These are phyloP conservation scores for Coelinius sp. DNA, from an alignment of 2,888 invertebrate species.

Conservation along the genomic window DNA sequence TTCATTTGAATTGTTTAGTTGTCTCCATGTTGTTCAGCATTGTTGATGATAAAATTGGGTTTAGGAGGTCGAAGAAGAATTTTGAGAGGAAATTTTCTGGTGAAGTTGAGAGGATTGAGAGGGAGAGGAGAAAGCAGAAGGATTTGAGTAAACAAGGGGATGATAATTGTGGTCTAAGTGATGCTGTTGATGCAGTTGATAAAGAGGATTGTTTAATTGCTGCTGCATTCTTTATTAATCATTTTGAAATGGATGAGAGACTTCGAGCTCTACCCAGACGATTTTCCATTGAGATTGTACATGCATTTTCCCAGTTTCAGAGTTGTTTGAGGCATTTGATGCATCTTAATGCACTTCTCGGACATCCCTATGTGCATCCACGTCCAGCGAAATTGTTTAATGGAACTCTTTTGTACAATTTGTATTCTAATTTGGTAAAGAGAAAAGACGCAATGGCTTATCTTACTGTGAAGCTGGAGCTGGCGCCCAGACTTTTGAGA, in stretches of 20 bases:
- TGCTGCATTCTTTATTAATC: constrained; percentile 74
- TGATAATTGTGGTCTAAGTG: constrained; percentile 43
- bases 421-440: constrained; percentile 76
- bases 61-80: constrained; percentile 71
- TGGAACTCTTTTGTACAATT: constrained; percentile 84
- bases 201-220: constrained; percentile 75
- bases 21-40: constrained; percentile 75
- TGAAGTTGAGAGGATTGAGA: constrained; percentile 65
- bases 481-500: constrained; percentile 63
- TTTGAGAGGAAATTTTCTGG: constrained; percentile 72
- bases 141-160: not conserved
- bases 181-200: constrained; percentile 70
- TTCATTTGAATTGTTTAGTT: constrained; percentile 75
- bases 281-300: constrained; percentile 75
- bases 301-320: constrained; percentile 79
- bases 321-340: constrained; percentile 75
- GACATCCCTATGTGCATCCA: constrained; percentile 74
- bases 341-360: constrained; percentile 78
- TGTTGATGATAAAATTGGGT: constrained; percentile 75
- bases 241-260: constrained; percentile 75
- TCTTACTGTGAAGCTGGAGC: constrained; percentile 63
- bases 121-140: constrained; percentile 33
- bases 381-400: constrained; percentile 78
- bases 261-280: constrained; percentile 73
- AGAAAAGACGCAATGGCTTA: constrained; percentile 74